Percentiles rank a stretch among this genome's conserved stretches.
Evolutionary conservation across 2,797 vertebrate species (phyloP).

Genomic region (Periparus ater): DNA sequence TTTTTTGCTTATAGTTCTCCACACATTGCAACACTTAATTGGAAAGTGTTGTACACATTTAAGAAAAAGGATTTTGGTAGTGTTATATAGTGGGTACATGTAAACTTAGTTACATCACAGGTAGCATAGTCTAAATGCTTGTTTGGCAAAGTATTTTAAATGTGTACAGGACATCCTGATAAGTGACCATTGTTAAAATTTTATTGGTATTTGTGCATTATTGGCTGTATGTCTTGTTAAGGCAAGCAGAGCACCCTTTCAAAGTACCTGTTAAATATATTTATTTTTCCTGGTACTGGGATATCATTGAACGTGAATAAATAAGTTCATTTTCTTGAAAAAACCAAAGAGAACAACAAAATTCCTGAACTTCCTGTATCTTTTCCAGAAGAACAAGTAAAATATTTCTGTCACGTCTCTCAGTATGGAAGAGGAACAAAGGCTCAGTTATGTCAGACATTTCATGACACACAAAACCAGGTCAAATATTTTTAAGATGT

Average conservation of each 20-base stretch:
- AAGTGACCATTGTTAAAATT: not conserved
- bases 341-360: not conserved
- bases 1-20: not conserved
- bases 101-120: not conserved
- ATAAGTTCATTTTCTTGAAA: not conserved
- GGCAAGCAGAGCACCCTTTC: rapidly evolving
- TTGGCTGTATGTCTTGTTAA: not conserved
- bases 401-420: not conserved
- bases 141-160: not conserved
- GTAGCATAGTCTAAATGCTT: not conserved
- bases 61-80: not conserved
- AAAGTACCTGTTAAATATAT: not conserved
- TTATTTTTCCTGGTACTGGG: not conserved
- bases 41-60: not conserved
- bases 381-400: not conserved
- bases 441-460: not conserved
- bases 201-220: not conserved
- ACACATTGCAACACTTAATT: not conserved
- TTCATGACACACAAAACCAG: not conserved
- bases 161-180: not conserved
- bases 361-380: not conserved
- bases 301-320: not conserved
- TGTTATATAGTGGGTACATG: not conserved
- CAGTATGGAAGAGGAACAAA: not conserved
- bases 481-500: not conserved